Base-by-base conservation (phyloP, 2,888 invertebrate genomes). In the Cryptosula pallasiana region DNA sequence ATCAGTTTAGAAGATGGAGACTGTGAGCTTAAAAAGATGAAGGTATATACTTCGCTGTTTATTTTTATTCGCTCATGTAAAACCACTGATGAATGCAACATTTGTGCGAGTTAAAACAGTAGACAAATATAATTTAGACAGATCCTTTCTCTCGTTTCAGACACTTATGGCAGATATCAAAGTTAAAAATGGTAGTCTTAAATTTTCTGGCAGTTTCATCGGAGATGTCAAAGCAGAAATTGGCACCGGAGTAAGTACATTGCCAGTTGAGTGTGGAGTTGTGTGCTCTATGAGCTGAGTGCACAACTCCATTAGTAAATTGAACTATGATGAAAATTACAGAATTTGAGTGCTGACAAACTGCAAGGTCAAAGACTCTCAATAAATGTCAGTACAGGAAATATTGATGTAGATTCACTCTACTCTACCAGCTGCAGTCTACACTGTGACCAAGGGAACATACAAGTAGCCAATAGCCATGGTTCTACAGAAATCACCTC, bases 271-370 rank as follows among this genome's bases (percentile, higher is more conserved):
- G n/a, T n/a, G n/a, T n/a, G n/a, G n/a, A n/a, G n/a, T n/a, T n/a
- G n/a, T n/a, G n/a, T n/a, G n/a, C n/a, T n/a, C n/a, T n/a, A n/a
- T n/a, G n/a, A n/a, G n/a, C n/a, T n/a, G n/a, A n/a, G n/a, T n/a
- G n/a, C n/a, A n/a, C n/a, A n/a, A n/a, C n/a, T n/a, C n/a, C n/a
- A n/a, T n/a, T n/a, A n/a, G n/a, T n/a, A n/a, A n/a, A n/a, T n/a
- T n/a, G n/a, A n/a, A n/a, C n/a, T n/a, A n/a, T n/a, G n/a, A n/a
- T n/a, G n/a, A n/a, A n/a, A n/a, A n/a, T 45, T 45, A 13, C n/a
- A 63, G 63, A 32, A 63, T 63, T 25, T 63, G 9, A 27, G 25
- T 2, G 63, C 63, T 34, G 63, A 63, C n/a, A 63, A 63, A 32
- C 29, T 63, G 5, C 63, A 63, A 34, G 63, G 63, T 13, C 63